phyloP scores from a whole-genome alignment of 1,140 invertebrate genomes.

The Drosophila novamexicana region DNA sequence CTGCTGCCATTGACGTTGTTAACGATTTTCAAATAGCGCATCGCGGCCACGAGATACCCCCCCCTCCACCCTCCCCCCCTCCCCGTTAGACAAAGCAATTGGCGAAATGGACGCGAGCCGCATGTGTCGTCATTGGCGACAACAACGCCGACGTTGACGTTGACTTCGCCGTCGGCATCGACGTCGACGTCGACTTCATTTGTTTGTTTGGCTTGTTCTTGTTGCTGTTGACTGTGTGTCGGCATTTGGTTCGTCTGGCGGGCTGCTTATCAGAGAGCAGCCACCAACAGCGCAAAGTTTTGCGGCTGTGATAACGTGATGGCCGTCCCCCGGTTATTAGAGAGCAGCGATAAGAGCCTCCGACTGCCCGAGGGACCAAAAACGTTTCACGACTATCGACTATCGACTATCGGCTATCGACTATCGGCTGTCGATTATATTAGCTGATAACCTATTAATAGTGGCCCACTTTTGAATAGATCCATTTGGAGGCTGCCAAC shows the following conservation, averaged over 20 bases:
- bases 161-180: constrained; percentile 27
- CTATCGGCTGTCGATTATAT: neutral
- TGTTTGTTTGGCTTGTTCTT: constrained; percentile 62
- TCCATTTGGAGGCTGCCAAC: too few species aligned
- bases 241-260: constrained; percentile 31
- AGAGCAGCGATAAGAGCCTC: constrained; percentile 1
- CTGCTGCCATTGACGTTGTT: constrained; percentile 60
- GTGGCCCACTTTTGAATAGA: neutral
- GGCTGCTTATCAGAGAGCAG: constrained; percentile 34
- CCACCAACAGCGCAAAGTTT: constrained; percentile 19
- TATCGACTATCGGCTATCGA: constrained; percentile 5
- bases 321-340: neutral
- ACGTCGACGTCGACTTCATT: constrained; percentile 45
- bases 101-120: constrained; percentile 26
- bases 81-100: neutral
- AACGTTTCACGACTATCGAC: neutral
- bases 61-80: too few species aligned
- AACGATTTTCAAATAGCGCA: constrained; percentile 72
- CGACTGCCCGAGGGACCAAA: neutral
- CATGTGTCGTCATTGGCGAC: constrained; percentile 70
- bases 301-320: constrained; percentile 26
- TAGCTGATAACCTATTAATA: neutral
- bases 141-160: constrained; percentile 27
- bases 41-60: neutral
- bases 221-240: constrained; percentile 4